Evolutionary conservation across 2,888 invertebrate genomes (phyloP).

Genomic region (Amphiduros pacificus): DNA sequence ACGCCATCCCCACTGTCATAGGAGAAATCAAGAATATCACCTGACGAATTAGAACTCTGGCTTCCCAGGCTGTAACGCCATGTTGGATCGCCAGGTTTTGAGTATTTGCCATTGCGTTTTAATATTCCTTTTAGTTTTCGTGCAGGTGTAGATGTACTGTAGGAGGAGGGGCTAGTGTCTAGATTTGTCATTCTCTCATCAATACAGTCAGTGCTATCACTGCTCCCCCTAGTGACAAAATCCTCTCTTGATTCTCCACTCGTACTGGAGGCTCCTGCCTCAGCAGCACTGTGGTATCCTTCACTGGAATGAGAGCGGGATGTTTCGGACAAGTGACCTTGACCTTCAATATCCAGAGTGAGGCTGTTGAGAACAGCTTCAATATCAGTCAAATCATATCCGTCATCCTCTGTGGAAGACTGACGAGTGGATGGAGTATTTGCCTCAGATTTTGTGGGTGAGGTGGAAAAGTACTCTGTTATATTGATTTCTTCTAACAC

Average conservation of each 20-base stretch:
- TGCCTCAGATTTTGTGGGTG: too few species aligned
- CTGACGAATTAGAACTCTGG: slow-evolving; percentile 52
- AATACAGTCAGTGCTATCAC: too few species aligned
- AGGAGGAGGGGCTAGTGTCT: not conserved
- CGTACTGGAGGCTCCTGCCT: not conserved
- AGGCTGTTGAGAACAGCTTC: slow-evolving; percentile 10
- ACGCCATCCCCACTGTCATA: slow-evolving; percentile 47
- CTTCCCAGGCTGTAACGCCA: slow-evolving; percentile 52
- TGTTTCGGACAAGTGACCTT: not conserved
- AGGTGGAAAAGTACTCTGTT: slow-evolving; percentile 10
- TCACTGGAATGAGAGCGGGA: not conserved
- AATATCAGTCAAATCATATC: slow-evolving; percentile 23
- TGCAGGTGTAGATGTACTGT: slow-evolving; percentile 10
- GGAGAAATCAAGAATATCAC: slow-evolving; percentile 53
- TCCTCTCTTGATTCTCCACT: not conserved
- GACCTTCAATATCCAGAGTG: not conserved
- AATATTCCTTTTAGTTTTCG: slow-evolving; percentile 38
- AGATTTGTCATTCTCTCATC: too few species aligned
- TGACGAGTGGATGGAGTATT: too few species aligned
- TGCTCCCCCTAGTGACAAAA: not conserved
- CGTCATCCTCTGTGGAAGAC: too few species aligned
- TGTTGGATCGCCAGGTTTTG: slow-evolving; percentile 33
- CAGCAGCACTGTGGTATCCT: not conserved
- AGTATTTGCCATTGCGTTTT: slow-evolving; percentile 32
- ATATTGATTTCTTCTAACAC: slow-evolving; percentile 25